Evolutionary conservation across 2,113 vertebrate genomes (phyloP).

Genomic region (Empidonax traillii): DNA sequence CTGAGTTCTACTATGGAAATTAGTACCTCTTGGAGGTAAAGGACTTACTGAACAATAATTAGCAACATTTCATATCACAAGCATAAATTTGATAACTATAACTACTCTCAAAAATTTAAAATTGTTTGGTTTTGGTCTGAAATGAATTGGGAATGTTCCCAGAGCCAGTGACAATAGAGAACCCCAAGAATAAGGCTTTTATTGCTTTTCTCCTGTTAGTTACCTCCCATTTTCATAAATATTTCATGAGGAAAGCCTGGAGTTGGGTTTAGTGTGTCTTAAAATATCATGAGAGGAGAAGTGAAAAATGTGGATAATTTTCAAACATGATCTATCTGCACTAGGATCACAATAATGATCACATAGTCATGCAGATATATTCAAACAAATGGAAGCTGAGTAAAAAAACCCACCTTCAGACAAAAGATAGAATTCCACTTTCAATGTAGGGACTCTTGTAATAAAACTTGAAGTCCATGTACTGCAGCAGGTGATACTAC

Average conservation of each 20-base stretch:
- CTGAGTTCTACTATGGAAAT: neutral
- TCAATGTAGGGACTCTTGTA: neutral
- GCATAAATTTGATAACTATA: neutral
- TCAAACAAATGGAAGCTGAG: neutral
- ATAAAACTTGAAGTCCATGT: neutral
- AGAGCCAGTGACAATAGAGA: neutral
- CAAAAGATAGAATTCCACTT: neutral
- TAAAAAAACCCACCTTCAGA: neutral
- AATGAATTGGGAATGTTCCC: neutral
- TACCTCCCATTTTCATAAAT: neutral
- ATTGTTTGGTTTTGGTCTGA: neutral
- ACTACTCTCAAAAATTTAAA: neutral
- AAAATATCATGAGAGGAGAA: neutral
- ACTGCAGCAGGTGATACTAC: neutral
- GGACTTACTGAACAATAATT: neutral
- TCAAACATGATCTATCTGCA: neutral
- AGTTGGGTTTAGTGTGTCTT: neutral
- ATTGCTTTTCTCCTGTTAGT: neutral
- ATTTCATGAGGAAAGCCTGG: neutral
- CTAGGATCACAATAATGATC: neutral
- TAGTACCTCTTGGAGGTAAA: neutral
- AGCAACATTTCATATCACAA: neutral
- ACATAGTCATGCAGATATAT: neutral
- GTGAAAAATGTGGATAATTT: neutral
- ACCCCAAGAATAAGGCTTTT: neutral